Percentiles rank a stretch among this genome's conserved stretches.
Conservation (phyloP, 2,113 vertebrate genomes). For the Ploceus nigricollis region DNA sequence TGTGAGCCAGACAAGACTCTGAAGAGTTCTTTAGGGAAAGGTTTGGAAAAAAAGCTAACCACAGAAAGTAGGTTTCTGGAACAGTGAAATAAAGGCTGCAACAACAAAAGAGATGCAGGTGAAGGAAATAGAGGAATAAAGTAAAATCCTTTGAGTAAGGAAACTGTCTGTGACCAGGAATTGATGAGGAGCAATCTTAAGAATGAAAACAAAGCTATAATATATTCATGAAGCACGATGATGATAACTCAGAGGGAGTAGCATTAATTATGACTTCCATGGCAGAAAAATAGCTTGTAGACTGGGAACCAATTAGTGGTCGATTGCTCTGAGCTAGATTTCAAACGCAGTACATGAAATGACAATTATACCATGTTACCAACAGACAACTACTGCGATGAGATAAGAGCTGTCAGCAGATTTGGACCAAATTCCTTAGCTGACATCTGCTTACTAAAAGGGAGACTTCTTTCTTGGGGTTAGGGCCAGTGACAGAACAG, state of each 20-base stretch:
- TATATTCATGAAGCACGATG: slow-evolving; percentile 43
- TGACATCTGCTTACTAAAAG: not conserved
- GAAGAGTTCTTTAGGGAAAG: not conserved
- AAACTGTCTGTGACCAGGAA: slow-evolving; percentile 23
- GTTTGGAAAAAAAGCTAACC: not conserved
- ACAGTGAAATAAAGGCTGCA: slow-evolving; percentile 4
- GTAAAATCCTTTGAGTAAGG: slow-evolving; percentile 46
- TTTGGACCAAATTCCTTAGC: slow-evolving; percentile 6
- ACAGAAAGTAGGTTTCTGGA: slow-evolving; percentile 31
- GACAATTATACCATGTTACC: slow-evolving; percentile 35
- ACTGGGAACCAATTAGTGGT: slow-evolving; percentile 48
- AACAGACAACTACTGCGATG: not conserved
- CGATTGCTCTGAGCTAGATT: slow-evolving; percentile 52
- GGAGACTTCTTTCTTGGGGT: not conserved
- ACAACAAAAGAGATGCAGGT: not conserved
- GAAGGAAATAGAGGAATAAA: not conserved
- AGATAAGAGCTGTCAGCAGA: slow-evolving; percentile 27
- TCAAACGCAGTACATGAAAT: slow-evolving; percentile 36
- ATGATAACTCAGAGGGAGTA: slow-evolving; percentile 36
- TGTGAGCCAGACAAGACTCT: not conserved
- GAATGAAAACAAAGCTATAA: slow-evolving; percentile 57
- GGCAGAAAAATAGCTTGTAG: slow-evolving; percentile 44
- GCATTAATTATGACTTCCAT: slow-evolving; percentile 55
- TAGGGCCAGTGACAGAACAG: not conserved
- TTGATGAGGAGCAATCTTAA: slow-evolving; percentile 23